Percentiles rank a stretch among this genome's conserved stretches.
Evolutionary conservation across 1,140 invertebrate species (phyloP).

Genomic region (Neuroterus valhalla): DNA sequence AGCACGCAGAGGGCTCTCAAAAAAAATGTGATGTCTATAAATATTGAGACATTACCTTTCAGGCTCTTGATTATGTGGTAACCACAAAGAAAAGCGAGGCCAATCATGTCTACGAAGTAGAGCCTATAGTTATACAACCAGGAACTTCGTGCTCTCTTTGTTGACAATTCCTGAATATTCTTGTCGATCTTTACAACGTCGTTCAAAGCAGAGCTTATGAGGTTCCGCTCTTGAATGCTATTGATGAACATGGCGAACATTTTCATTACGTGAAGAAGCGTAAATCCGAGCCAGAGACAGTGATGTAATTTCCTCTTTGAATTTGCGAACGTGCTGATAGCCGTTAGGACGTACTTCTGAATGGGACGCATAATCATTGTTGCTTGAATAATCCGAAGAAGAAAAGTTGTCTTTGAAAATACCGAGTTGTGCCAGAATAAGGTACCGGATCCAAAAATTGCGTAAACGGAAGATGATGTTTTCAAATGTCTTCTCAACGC

Average conservation of each 20-base stretch:
- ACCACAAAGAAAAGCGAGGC: not conserved
- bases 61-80: not conserved
- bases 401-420: not conserved
- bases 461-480: not conserved
- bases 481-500: not conserved
- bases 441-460: conserved; percentile 7
- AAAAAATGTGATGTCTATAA: not conserved
- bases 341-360: not conserved
- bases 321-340: not conserved
- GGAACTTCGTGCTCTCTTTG: not conserved
- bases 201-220: not conserved
- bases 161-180: not conserved
- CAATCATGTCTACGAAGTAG: not conserved
- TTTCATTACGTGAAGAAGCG: not conserved
- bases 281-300: not conserved
- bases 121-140: not conserved
- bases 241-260: conserved; percentile 8
- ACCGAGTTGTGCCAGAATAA: not conserved
- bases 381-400: not conserved
- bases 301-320: not conserved
- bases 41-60: not conserved
- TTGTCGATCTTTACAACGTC: conserved; percentile 2
- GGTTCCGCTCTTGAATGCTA: not conserved
- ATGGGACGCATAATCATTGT: not conserved
- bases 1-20: not conserved